Conservation (phyloP, 2,888 invertebrate species). For the Pherbina coryleti region DNA sequence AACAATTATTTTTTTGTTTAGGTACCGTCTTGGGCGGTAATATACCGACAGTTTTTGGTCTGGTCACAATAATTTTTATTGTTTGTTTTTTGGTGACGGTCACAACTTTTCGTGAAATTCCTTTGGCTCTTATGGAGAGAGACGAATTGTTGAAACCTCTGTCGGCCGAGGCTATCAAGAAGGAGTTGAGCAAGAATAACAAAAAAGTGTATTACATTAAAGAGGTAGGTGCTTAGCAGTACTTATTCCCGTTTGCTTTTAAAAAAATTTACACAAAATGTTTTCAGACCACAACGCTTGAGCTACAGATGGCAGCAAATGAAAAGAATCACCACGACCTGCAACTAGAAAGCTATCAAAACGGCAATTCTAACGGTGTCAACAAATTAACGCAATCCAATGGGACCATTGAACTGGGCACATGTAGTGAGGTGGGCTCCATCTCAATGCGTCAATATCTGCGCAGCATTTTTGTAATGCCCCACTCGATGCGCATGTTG, state of each 20-base stretch:
- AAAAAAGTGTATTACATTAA: constrained; percentile 63
- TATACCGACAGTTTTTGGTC: constrained; percentile 73
- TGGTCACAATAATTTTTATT: constrained; percentile 74
- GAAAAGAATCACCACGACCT: constrained; percentile 35
- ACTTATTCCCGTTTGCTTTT: no score
- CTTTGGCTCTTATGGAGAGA: constrained; percentile 68
- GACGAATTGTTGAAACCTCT: constrained; percentile 65
- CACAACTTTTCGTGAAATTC: constrained; percentile 74
- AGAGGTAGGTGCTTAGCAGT: constrained; percentile 51
- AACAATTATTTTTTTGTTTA: constrained; percentile 8
- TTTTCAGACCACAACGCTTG: constrained; percentile 56
- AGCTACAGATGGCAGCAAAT: constrained; percentile 46
- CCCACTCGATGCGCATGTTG: constrained; percentile 72
- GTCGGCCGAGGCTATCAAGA: constrained; percentile 63
- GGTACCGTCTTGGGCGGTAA: constrained; percentile 72
- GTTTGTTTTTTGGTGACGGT: constrained; percentile 72
- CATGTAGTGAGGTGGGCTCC: constrained; percentile 50
- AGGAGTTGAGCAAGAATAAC: constrained; percentile 63
- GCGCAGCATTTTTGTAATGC: constrained; percentile 74
- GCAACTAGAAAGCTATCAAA: constrained; percentile 55
- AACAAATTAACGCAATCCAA: constrained; percentile 18
- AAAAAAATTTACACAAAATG: no score
- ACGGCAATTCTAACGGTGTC: constrained; percentile 38
- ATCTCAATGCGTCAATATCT: constrained; percentile 66
- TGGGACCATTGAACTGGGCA: constrained; percentile 46